Conservation (phyloP, 2,888 invertebrate genomes). For the Peribatodes rhomboidaria region DNA sequence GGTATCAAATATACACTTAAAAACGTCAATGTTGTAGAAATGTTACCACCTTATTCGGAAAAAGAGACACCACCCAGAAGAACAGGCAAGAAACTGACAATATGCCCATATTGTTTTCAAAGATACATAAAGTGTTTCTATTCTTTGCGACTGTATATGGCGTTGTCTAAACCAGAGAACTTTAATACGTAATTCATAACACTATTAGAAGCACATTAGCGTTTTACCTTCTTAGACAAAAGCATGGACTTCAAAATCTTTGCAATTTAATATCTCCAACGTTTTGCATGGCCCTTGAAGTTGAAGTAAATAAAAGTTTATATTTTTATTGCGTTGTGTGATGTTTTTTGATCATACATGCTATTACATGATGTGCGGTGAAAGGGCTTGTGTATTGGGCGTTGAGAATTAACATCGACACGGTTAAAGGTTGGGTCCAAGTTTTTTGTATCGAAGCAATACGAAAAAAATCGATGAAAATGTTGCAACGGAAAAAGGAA, state of each 20-base stretch:
- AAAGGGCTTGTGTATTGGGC: slow-evolving; percentile 63
- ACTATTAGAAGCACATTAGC: slow-evolving; percentile 38
- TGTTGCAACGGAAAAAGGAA: background rate
- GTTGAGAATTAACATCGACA: slow-evolving; percentile 49
- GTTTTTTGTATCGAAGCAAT: background rate
- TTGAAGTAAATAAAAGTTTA: slow-evolving; percentile 27
- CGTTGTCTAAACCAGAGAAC: slow-evolving; percentile 39
- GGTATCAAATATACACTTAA: too few relatives aligned
- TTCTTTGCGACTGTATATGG: slow-evolving; percentile 3
- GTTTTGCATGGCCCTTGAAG: slow-evolving; percentile 48
- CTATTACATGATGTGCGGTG: slow-evolving; percentile 66
- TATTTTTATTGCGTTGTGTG: slow-evolving; percentile 44
- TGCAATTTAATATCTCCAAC: slow-evolving; percentile 40
- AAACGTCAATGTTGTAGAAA: too few relatives aligned
- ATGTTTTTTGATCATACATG: slow-evolving; percentile 48
- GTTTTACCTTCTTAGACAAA: slow-evolving; percentile 38
- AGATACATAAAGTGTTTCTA: background rate
- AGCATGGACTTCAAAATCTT: slow-evolving; percentile 43
- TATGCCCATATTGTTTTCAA: too few relatives aligned
- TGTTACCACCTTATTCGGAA: too few relatives aligned
- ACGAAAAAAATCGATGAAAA: background rate
- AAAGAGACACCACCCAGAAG: too few relatives aligned
- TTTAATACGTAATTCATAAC: slow-evolving; percentile 24
- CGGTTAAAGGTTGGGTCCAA: slow-evolving; percentile 24
- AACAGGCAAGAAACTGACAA: too few relatives aligned